A percentile compares a stretch with the other conserved stretches of the same genome.
Conservation (phyloP, 2,888 invertebrate genomes). For the Drosophila neutralis region DNA sequence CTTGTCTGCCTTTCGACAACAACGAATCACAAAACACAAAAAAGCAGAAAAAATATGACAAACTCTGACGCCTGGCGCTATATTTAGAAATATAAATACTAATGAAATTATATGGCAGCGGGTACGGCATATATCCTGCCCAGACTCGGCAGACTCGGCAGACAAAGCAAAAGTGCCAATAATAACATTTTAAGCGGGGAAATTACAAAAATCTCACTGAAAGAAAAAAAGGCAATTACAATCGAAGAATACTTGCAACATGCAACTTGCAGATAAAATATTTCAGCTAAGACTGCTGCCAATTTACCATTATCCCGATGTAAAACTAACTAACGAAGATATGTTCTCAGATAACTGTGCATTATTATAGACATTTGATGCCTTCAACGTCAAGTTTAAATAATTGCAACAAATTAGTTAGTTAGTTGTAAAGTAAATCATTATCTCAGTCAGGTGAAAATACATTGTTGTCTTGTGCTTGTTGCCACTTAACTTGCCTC, state of each 20-base stretch:
- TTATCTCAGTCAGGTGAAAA: background rate
- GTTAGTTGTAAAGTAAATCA: background rate
- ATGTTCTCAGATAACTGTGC: background rate
- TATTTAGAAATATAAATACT: constrained; percentile 72
- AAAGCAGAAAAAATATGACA: constrained; percentile 27
- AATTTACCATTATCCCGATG: background rate
- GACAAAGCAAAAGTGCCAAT: constrained; percentile 72
- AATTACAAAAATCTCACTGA: constrained; percentile 56
- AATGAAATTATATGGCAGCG: constrained; percentile 74
- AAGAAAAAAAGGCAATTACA: constrained; percentile 18
- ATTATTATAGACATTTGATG: background rate
- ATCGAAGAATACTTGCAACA: background rate
- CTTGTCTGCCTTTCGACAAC: constrained; percentile 43
- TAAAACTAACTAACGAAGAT: background rate
- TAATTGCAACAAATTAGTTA: background rate
- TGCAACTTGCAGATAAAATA: background rate
- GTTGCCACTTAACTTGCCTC: background rate
- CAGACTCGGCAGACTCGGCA: constrained; percentile 24
- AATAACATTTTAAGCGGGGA: constrained; percentile 69
- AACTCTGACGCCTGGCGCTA: constrained; percentile 50
- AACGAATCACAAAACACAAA: constrained; percentile 1
- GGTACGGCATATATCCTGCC: constrained; percentile 56
- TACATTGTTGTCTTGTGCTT: background rate
- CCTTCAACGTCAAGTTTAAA: background rate
- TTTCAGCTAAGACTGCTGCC: background rate